A percentile compares a stretch with the other conserved stretches of the same genome.
Conservation (phyloP, 2,113 vertebrate species). For the Colossoma macropomum region DNA sequence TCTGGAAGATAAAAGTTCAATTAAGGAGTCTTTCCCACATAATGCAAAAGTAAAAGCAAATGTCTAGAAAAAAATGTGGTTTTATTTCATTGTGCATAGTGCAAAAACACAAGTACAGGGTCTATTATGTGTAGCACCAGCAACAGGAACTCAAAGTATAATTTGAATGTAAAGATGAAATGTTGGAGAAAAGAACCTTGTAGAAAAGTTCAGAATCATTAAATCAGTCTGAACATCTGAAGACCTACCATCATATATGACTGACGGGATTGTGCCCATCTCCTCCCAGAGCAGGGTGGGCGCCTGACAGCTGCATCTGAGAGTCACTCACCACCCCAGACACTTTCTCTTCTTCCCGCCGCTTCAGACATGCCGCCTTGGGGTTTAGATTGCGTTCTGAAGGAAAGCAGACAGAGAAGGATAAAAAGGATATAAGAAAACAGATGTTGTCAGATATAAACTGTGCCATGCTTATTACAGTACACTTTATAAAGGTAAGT, state of each 20-base stretch:
- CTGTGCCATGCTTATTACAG: background rate
- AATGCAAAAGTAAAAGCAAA: too few relatives aligned
- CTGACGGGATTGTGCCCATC: slow-evolving; percentile 93
- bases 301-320: slow-evolving; percentile 90
- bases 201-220: background rate
- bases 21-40: background rate
- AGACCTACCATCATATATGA: slow-evolving; percentile 87
- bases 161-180: too few relatives aligned
- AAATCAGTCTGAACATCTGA: background rate
- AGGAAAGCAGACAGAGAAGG: background rate
- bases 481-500: background rate
- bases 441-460: background rate
- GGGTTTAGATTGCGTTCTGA: slow-evolving; percentile 95
- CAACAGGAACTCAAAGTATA: too few relatives aligned
- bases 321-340: slow-evolving; percentile 92
- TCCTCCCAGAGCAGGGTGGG: slow-evolving; percentile 87
- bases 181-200: too few relatives aligned
- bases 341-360: slow-evolving; percentile 97
- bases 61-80: too few relatives aligned
- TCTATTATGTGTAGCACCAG: too few relatives aligned
- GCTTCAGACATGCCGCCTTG: slow-evolving; percentile 97
- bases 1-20: slow-evolving; percentile 62
- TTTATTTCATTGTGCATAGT: background rate
- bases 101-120: too few relatives aligned
- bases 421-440: background rate